These are phyloP conservation scores for Plectus sambesii DNA, from an alignment of 1,140 invertebrate species.

Conservation along the genomic window DNA sequence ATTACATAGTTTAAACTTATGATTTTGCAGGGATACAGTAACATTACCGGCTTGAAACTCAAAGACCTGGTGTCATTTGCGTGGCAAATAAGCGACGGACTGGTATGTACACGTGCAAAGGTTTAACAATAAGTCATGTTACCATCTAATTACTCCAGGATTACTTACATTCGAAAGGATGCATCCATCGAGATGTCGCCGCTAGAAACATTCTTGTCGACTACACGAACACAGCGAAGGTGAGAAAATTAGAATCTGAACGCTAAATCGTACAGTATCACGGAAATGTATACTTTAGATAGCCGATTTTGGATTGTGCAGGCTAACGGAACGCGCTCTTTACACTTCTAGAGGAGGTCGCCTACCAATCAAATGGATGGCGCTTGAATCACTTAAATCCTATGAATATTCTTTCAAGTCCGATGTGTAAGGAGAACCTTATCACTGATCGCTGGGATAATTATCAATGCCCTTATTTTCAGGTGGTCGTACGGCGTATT, in stretches of 20 bases:
- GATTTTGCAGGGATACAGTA: too few relatives aligned
- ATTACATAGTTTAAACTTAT: too few relatives aligned
- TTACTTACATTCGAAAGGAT: slow-evolving; percentile 11
- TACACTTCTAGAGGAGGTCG: slow-evolving; percentile 21
- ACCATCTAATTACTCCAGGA: too few relatives aligned
- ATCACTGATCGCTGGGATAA: not conserved
- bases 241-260: slow-evolving; percentile 2
- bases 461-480: too few relatives aligned
- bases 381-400: slow-evolving; percentile 10
- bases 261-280: too few relatives aligned
- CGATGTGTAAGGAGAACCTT: slow-evolving; percentile 14
- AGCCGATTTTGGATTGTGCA: slow-evolving; percentile 16
- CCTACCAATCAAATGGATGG: slow-evolving; percentile 23
- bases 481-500: slow-evolving; percentile 15
- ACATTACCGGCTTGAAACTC: slow-evolving; percentile 6
- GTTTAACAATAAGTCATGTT: too few relatives aligned
- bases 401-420: slow-evolving; percentile 13
- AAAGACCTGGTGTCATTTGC: slow-evolving; percentile 11
- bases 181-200: slow-evolving; percentile 16
- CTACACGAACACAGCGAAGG: slow-evolving; percentile 9
- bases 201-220: slow-evolving; percentile 18
- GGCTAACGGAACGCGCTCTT: slow-evolving; percentile 11
- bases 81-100: slow-evolving; percentile 14
- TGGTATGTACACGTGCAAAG: too few relatives aligned
- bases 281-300: slow-evolving; percentile 12